Evolutionary conservation across 2,888 invertebrate genomes (phyloP).

Genomic region (Steromphala cineraria): DNA sequence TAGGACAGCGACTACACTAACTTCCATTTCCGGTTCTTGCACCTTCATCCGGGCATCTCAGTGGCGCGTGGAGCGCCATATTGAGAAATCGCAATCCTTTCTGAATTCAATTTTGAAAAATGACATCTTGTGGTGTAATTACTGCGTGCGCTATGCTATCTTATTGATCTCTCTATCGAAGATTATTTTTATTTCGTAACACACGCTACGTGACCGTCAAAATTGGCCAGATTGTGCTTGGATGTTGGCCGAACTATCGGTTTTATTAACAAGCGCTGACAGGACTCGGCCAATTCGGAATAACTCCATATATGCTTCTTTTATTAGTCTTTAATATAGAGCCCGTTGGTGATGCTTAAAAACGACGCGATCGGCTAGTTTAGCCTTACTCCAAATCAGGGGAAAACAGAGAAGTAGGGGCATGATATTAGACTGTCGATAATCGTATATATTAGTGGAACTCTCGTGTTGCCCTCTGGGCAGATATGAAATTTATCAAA

Average conservation of each 20-base stretch:
- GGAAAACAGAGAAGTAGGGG: background rate
- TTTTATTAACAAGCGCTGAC: slow-evolving; percentile 8
- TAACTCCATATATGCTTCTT: slow-evolving; percentile 18
- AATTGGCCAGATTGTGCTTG: background rate
- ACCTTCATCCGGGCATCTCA: background rate
- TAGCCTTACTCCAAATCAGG: background rate
- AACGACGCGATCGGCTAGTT: background rate
- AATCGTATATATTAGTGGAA: slow-evolving; percentile 9
- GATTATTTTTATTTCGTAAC: slow-evolving; percentile 26
- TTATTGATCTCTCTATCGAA: slow-evolving; percentile 13
- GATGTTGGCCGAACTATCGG: background rate
- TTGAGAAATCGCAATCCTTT: background rate
- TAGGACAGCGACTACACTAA: too few relatives aligned
- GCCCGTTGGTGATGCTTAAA: background rate
- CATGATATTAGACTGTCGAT: background rate
- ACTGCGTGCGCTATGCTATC: background rate
- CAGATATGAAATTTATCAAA: slow-evolving; percentile 21
- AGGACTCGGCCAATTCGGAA: background rate
- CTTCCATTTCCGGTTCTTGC: background rate
- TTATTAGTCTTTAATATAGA: slow-evolving; percentile 16
- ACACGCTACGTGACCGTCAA: slow-evolving; percentile 3
- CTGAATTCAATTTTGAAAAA: slow-evolving; percentile 40
- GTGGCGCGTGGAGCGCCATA: background rate
- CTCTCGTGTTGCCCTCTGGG: background rate
- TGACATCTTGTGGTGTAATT: slow-evolving; percentile 39